Evolutionary conservation across 2,797 vertebrate species (phyloP), one percentile per base, ranked within the genome.

Genomic region (Ammospiza maritima): DNA sequence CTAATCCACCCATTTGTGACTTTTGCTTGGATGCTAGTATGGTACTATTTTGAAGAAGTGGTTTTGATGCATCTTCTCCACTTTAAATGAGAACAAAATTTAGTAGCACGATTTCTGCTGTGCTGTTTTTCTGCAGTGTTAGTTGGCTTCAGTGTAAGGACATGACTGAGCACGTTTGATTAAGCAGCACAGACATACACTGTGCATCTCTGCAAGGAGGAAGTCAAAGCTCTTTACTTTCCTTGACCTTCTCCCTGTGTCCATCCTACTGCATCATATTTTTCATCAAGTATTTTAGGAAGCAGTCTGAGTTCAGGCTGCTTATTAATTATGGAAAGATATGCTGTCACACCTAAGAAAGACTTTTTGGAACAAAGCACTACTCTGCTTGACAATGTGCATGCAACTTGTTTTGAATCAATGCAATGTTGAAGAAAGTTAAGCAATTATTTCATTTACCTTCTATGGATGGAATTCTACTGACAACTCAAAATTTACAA

Each of bases 121-220:
- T 65, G 58, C 60, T 85, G 32, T 6, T 75, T 73, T 44, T 27
- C 26, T 84, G 69, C 45, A 29, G 17, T 21, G 13, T 22, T 76
- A 25, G 10, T 25, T 81, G 51, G 3, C 17, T 57, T 72, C 51
- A 21, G 32, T 34, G n/a, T 54, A 32, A 51, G 30, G 40, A 51
- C 11, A 16, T 25, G 27, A 26, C 1, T 71, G 21, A 74, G 3
- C 16, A 30, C 0, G 0, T 74, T 54, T 62, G 45, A 62, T 40
- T 62, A 50, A 51, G 38, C 10, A 47, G 13, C 13, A n/a, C 17
- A 62, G 44, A 48, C 21, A 27, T 40, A 38, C 12, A 10, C 5
- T 66, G 27, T 61, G 7, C 34, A 50, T 54, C 66, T 67, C 6
- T 30, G 19, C 11, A 85, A 50, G 16, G 7, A 78, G 15, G 16